Evolutionary conservation across 2,797 vertebrate species (phyloP).

Genomic region (Cyprinella venusta): DNA sequence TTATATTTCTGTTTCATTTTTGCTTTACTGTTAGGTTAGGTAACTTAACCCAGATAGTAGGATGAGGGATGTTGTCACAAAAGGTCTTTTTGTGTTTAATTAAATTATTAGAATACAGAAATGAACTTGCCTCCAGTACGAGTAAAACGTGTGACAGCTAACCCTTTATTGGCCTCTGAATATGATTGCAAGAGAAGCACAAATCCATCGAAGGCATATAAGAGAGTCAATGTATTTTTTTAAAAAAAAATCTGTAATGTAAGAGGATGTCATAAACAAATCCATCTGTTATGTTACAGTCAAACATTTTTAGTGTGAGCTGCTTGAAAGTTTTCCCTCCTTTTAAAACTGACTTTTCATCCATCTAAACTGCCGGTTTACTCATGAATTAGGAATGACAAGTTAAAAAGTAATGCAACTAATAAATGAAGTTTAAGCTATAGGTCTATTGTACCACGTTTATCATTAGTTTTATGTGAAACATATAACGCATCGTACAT

Average conservation of each 20-base stretch:
- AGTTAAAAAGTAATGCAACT: conserved; percentile 61
- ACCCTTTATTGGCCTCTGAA: neutral
- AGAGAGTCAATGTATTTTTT: neutral
- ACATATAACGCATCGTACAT: neutral
- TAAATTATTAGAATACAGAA: neutral
- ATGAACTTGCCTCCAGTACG: neutral
- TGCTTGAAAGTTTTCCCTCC: neutral
- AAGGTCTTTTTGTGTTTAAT: neutral
- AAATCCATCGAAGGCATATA: too few relatives aligned
- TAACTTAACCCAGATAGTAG: neutral
- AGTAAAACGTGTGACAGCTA: neutral
- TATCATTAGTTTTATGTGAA: neutral
- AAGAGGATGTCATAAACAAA: neutral
- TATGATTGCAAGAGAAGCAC: neutral
- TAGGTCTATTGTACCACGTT: neutral
- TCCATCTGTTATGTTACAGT: neutral
- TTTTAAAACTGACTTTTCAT: conserved; percentile 76
- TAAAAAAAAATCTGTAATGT: neutral
- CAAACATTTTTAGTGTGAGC: neutral
- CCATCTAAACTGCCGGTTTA: conserved; percentile 75
- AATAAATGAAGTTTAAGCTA: neutral
- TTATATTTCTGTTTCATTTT: neutral
- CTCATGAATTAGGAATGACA: conserved; percentile 74
- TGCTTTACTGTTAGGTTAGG: neutral
- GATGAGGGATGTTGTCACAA: neutral